Base-by-base conservation (phyloP, 1,140 invertebrate species). In the Calephelis virginiensis region DNA sequence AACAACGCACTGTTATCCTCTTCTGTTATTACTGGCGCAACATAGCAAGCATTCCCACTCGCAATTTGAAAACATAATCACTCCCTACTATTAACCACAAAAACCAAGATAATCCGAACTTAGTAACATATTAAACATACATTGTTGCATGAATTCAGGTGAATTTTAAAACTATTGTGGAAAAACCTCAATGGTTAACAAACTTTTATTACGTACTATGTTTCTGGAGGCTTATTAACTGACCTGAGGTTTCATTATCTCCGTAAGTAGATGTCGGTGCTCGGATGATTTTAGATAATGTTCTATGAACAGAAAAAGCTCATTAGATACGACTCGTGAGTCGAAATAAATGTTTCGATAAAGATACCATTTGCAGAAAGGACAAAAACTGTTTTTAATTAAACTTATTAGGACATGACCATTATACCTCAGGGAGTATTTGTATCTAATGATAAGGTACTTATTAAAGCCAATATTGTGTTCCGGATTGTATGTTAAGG, bases 311-410 rank as follows among this genome's bases (percentile, higher is more conserved):
- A 53, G 49, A 14, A 53, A 53, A 53, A 53, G 49, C 49, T 53
- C 14, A 53, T 53, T 53, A 53, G 49, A 10, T 53, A 53, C 9
- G 13, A 17, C 49, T 53, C 14, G 50, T 11, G 6, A 14, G 50
- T 11, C 50, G 50, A 56, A 56, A 56, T 56, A 10, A 56, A 56
- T 56, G 50, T 56, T 56, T 56, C 6, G 53, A 56, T 56, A 53
- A 56, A 56, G 28, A 6, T 28, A 14, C 11, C 28, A 56, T 56
- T 56, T 56, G 14, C 14, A 56, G 11, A 37, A 13, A 49, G 5
- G 6, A 13, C 13, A 49, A n/a, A 49, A 13, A 13, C n/a, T 6
- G 48, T 49, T 43, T 43, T 43, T 43, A 43, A 43, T 43, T 43
- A 43, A 9, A 0, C 40, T 8, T 7, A 43, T 43, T 43, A 43